Conservation (phyloP, 2,888 invertebrate species). For the Glaucopsyche alexis region DNA sequence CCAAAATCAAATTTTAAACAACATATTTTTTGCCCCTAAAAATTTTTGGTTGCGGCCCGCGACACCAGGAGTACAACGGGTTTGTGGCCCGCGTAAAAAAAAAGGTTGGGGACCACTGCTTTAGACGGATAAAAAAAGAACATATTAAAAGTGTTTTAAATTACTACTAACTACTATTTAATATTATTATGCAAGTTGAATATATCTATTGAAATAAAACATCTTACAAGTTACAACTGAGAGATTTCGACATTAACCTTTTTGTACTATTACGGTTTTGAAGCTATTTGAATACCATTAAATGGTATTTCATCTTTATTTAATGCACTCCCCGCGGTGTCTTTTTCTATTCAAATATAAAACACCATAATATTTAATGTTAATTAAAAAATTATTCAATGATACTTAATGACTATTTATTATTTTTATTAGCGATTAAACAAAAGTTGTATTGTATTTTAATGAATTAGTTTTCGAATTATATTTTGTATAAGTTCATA, state of each 20-base stretch:
- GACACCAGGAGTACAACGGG: no score
- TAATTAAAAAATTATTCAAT: constrained; percentile 6
- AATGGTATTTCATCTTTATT: constrained; percentile 16
- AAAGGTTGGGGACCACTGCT: no score
- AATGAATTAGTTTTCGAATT: background rate
- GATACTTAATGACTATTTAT: background rate
- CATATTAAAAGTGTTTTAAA: background rate
- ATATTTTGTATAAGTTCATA: background rate
- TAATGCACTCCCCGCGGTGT: constrained; percentile 5
- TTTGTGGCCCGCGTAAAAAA: no score
- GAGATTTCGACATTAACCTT: constrained; percentile 11
- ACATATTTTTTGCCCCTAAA: no score
- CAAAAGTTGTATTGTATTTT: background rate
- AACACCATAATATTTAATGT: constrained; percentile 5
- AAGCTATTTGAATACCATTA: constrained; percentile 16
- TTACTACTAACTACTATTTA: background rate
- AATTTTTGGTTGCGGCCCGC: no score
- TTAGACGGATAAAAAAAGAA: background rate
- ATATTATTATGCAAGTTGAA: background rate
- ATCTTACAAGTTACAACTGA: constrained; percentile 7
- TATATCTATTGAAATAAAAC: background rate
- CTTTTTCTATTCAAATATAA: constrained; percentile 1
- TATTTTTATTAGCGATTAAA: constrained; percentile 3
- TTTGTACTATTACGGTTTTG: background rate
- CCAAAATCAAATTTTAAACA: no score